phyloP scores from a whole-genome alignment of 2,888 invertebrate species.

The Tenthredo livida region DNA sequence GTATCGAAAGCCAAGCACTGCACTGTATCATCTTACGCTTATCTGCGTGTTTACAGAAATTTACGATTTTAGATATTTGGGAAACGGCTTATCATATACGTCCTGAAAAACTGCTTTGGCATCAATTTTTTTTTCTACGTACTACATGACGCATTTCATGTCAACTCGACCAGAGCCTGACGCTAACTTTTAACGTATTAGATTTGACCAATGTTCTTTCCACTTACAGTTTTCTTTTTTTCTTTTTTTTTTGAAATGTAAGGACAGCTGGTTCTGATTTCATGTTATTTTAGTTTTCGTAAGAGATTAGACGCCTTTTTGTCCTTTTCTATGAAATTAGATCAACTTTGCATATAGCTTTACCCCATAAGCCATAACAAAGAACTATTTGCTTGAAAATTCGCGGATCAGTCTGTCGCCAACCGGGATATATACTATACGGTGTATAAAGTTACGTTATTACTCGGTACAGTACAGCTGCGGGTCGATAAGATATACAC shows the following conservation, averaged over 20 bases:
- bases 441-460: not conserved
- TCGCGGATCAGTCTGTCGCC: not conserved
- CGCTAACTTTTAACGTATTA: no score
- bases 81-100: not conserved
- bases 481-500: conserved; percentile 47
- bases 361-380: not conserved
- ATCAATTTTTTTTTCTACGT: no score
- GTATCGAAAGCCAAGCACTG: not conserved
- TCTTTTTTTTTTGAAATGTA: no score
- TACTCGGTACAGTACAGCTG: not conserved
- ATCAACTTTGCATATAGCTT: not conserved
- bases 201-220: no score
- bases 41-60: not conserved
- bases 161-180: no score
- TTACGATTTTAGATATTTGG: not conserved
- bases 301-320: not conserved
- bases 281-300: not conserved
- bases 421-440: not conserved
- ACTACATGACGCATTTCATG: no score
- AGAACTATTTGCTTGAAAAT: not conserved
- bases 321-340: not conserved
- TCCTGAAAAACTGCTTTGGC: not conserved
- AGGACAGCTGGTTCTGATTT: not conserved
- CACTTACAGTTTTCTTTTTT: no score
- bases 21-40: not conserved